phyloP scores from a whole-genome alignment of 2,797 vertebrate genomes.

The Sebastolobus alascanus region DNA sequence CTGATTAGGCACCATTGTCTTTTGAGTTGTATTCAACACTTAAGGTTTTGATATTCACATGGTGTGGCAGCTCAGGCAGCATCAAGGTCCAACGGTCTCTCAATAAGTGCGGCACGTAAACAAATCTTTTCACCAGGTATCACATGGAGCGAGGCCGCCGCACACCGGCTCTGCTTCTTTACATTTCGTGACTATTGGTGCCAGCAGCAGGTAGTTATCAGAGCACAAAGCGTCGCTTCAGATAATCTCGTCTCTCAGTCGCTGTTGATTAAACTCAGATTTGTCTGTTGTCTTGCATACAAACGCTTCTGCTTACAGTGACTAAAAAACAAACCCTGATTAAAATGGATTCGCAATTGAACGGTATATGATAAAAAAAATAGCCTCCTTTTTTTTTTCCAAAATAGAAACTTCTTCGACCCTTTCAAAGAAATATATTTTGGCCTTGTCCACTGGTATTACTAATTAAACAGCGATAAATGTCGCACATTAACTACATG shows the following conservation, averaged over 20 bases:
- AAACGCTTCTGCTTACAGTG: conserved; percentile 3
- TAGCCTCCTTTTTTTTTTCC: neutral
- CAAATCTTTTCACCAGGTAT: conserved; percentile 4
- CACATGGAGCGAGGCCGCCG: neutral
- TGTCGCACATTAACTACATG: conserved; percentile 21
- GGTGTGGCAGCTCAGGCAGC: neutral
- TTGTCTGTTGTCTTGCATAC: conserved; percentile 4
- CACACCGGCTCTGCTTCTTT: neutral
- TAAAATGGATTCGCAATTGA: conserved; percentile 13
- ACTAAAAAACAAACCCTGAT: conserved; percentile 17
- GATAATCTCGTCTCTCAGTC: conserved; percentile 11
- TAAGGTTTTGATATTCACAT: neutral
- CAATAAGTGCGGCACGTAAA: neutral
- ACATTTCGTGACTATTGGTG: neutral
- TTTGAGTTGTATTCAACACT: neutral
- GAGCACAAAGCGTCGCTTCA: conserved; percentile 5
- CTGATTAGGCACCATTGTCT: neutral
- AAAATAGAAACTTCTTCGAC: conserved; percentile 1
- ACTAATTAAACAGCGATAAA: conserved; percentile 39
- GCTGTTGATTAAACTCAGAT: conserved; percentile 31
- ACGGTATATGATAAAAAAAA: conserved; percentile 8
- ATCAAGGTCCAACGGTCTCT: conserved; percentile 6
- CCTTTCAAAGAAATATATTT: conserved; percentile 23
- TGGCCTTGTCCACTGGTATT: neutral
- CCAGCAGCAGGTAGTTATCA: conserved; percentile 18